Percentiles rank a stretch among this genome's conserved stretches.
phyloP scores from a whole-genome alignment of 2,113 vertebrate species.

The Plecotus auritus region DNA sequence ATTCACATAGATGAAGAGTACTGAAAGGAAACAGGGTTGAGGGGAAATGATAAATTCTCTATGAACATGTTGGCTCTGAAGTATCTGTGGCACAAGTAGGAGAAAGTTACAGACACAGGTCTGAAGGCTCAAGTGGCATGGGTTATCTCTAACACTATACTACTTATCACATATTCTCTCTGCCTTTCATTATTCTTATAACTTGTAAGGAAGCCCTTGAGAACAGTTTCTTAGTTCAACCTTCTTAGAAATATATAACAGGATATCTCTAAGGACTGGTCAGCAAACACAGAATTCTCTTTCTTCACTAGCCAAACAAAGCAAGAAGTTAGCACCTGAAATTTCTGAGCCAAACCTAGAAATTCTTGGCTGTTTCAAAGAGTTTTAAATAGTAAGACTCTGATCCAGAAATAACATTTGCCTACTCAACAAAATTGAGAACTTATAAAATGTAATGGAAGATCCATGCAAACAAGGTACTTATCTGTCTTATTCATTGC shows the following conservation, averaged over 20 bases:
- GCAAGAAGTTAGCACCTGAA: constrained; percentile 6
- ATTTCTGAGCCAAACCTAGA: not conserved
- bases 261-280: not conserved
- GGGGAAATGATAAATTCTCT: not conserved
- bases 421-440: not conserved
- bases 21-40: not conserved
- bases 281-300: not conserved
- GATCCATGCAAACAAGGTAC: not conserved
- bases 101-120: not conserved
- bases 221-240: not conserved
- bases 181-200: not conserved
- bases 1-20: not conserved
- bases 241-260: not conserved
- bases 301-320: not conserved
- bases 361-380: not conserved
- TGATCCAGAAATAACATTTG: not conserved
- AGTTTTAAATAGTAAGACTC: constrained; percentile 16
- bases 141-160: not conserved
- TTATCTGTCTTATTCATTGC: not conserved
- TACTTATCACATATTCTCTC: not conserved
- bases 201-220: not conserved
- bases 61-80: not conserved
- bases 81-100: not conserved
- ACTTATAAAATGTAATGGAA: not conserved
- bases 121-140: not conserved